phyloP scores from a whole-genome alignment of 2,888 invertebrate genomes.

The Meiosimyza platycephala region DNA sequence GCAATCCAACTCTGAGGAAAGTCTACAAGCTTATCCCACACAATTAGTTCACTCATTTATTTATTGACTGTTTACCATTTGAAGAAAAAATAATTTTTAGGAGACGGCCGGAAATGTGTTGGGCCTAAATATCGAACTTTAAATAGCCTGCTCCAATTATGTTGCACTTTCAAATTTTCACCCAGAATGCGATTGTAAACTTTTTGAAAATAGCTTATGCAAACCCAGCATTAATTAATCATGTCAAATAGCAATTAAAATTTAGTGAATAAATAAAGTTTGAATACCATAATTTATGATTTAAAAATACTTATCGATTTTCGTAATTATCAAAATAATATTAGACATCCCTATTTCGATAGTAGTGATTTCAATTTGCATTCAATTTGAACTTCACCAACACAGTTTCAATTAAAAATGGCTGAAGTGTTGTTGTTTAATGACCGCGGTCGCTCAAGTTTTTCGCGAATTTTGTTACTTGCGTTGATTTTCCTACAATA shows the following conservation, averaged over 20 bases:
- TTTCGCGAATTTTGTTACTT: constrained; percentile 55
- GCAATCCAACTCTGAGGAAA: too few relatives aligned
- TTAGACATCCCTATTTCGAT: neutral
- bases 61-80: too few relatives aligned
- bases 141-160: too few relatives aligned
- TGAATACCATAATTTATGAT: neutral
- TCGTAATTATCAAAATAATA: neutral
- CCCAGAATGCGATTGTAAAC: too few relatives aligned
- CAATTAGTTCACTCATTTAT: too few relatives aligned
- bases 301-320: neutral
- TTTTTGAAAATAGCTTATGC: too few relatives aligned
- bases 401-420: constrained; percentile 47
- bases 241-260: neutral
- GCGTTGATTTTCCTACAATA: constrained; percentile 51
- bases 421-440: constrained; percentile 53
- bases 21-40: too few relatives aligned
- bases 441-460: constrained; percentile 51
- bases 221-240: too few relatives aligned
- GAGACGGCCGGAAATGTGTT: too few relatives aligned
- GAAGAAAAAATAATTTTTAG: too few relatives aligned
- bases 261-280: neutral
- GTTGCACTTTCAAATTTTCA: too few relatives aligned
- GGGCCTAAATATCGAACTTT: too few relatives aligned
- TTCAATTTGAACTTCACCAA: constrained; percentile 1
- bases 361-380: neutral